Evolutionary conservation across 2,113 vertebrate species (phyloP).

Genomic region (Ifrita kowaldi): DNA sequence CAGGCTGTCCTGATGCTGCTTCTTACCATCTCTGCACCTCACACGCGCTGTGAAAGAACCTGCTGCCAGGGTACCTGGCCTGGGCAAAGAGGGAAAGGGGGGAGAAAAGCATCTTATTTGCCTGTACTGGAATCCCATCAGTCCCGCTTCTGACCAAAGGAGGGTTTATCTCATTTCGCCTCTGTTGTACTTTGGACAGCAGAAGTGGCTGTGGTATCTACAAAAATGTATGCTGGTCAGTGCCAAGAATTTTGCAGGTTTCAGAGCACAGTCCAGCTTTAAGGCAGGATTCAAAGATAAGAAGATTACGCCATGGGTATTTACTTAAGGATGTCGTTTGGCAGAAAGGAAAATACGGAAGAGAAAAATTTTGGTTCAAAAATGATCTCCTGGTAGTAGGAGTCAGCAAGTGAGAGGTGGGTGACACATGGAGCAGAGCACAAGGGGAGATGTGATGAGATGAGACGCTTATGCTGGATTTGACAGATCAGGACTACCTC

Average conservation of each 20-base stretch:
- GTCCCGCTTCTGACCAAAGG: not conserved
- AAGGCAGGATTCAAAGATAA: not conserved
- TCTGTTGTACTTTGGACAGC: not conserved
- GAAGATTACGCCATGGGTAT: not conserved
- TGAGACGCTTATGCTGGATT: not conserved
- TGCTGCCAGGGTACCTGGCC: accelerated
- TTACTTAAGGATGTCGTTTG: not conserved
- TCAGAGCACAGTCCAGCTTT: not conserved
- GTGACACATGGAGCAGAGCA: not conserved
- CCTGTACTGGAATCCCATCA: not conserved
- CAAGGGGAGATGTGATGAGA: not conserved
- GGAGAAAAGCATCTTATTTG: not conserved
- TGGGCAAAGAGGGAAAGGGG: not conserved
- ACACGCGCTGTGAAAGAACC: not conserved
- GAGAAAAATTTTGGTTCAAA: not conserved
- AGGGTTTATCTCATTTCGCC: not conserved
- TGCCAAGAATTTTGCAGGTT: not conserved
- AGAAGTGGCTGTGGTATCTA: not conserved
- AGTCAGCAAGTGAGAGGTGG: not conserved
- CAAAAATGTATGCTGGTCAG: not conserved
- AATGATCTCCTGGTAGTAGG: not conserved
- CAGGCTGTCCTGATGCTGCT: not conserved
- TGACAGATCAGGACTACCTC: not conserved
- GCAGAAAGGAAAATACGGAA: not conserved
- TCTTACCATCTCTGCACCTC: not conserved